Evolutionary conservation across 1,140 invertebrate species (phyloP), one percentile per base, ranked within the genome.

Genomic region (Drosophila suzukii): DNA sequence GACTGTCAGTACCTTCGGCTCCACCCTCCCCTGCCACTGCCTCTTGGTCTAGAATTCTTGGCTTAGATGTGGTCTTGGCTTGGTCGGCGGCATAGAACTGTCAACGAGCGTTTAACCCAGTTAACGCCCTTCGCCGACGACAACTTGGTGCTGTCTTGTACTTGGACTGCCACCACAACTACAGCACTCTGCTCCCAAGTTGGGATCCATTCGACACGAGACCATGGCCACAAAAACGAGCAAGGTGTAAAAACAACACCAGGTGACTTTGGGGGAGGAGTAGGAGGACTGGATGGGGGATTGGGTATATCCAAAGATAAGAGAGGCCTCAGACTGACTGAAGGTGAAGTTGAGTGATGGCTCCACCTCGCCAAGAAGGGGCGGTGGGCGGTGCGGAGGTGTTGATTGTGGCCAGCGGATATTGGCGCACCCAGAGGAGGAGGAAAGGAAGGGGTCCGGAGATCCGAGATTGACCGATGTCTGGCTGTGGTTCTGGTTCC

Each of bases 71-170:
- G 43, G 67, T 57, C 60, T 51, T 49, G 34, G 53, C 56, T 49
- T 70, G 51, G 65, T 60, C 61, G 63, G 47, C 53, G 75, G 78
- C 82, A 86, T 86, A 86, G 78, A 81, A 88, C 76, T 89, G 83
- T 89, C 83, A 88, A 88, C 84, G 72, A 88, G 83, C 76, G 61
- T 83, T 88, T 88, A 88, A 88, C 83, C 83, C 83, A 88, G 83
- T 88, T 88, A 88, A 77, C 79, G 83, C 83, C 83, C 83, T 88
- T 78, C 81, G 34, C 68, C 78, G 65, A 67, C 75, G 78, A 74
- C 67, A 68, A 63, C 62, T 34, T 51, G 32, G 32, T 34, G 32
- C 32, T 13, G 38, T 8, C 47, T 71, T 56, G 17, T 36, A 15
- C 39, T 36, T 46, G 50, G 20, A 57, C 27, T 51, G 49, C 30